Evolutionary conservation across 64 coral and sea anemone species (phyloP), one percentile per base, ranked within the genome.

Genomic region (Orbicella faveolata): DNA sequence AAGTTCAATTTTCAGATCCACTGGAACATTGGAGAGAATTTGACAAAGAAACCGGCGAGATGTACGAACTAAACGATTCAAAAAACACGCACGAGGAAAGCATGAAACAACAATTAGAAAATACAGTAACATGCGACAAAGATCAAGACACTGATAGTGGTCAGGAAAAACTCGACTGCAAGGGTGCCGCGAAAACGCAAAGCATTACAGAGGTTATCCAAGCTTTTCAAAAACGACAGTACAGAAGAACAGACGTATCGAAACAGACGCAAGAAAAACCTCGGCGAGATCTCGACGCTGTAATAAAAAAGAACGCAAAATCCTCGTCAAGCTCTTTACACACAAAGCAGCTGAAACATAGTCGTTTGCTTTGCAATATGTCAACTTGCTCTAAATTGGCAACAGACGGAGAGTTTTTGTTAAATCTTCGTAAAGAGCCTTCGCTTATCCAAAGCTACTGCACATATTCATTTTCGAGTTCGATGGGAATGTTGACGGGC

Each of bases 1-100:
- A 75, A 83, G 94, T 95, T 36, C 79, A 87, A 12, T 95, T 95
- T 84, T 91, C 94, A 33, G 59, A 77, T 9, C 85, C 90, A 9
- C n/a, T 95, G 75, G 94, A 95, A 73, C 85, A 89, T 54, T 92
- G 94, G 94, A 92, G 55, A 48, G 86, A 92, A 86, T 95, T 85
- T 73, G 90, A 95, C 65, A 85, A 76, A 63, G 90, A 92, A 76
- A 92, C 94, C 1, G 94, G 90, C 35, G 55, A 61, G 8, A 26
- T 75, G 0, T 63, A 68, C 26, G 69, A 82, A 25, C 18, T 70
- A n/a, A 33, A 87, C 53, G 41, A 84, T 36, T 52, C 37, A 79
- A 86, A 66, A 54, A 30, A 52, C 21, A 52, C 10, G 41, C 66
- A 91, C 81, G 61, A 7, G 11, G 33, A n/a, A 21, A 70, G 26